Evolutionary conservation across 2,888 invertebrate species (phyloP), one percentile per base, ranked within the genome.

Genomic region (Bombylius discolor): DNA sequence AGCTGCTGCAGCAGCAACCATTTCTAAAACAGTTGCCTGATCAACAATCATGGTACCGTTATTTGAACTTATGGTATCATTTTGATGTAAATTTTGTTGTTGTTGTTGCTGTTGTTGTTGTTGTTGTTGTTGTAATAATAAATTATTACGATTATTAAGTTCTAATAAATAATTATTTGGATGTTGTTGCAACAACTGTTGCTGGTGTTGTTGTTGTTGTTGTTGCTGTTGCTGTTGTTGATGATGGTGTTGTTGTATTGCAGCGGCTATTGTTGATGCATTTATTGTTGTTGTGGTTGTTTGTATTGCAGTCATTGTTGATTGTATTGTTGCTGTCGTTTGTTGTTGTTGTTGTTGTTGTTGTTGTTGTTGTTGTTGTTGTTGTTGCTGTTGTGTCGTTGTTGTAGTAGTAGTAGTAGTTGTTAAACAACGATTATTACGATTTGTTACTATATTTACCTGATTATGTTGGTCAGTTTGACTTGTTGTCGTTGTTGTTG

Each of bases 1-100:
- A 74, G 66, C 78, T 75, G 64, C 78, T 76, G 70, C 78, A 76
- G 74, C 39, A n/a, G 53, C n/a, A 12, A 59, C 57, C 59, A 59
- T 59, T 53, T 59, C 55, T 36, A 59, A 47, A n/a, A 57, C 56
- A 11, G 39, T 42, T 42, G 39, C 39, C 11, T 42, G 39, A 42
- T 42, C 39, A 42, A 32, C 47, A 32, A 50, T 42, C 39, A 42
- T 42, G 11, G 11, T 11, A 11, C 5, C n/a, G 13, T n/a, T 7
- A n/a, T n/a, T 46, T 46, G 23, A 7, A 7, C n/a, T 46, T n/a
- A 5, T 68, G 58, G 67, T 60, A 59, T 63, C 55, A 23, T 23
- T 23, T 23, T 46, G 58, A 52, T 48, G 55, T 57, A 13, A 62
- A 56, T 1, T 61, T 56, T 5, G 59, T 55, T 34, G 51, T 47